These are phyloP conservation scores for Ranitomeya variabilis DNA, from an alignment of 2,113 vertebrate genomes.

Conservation along the genomic window DNA sequence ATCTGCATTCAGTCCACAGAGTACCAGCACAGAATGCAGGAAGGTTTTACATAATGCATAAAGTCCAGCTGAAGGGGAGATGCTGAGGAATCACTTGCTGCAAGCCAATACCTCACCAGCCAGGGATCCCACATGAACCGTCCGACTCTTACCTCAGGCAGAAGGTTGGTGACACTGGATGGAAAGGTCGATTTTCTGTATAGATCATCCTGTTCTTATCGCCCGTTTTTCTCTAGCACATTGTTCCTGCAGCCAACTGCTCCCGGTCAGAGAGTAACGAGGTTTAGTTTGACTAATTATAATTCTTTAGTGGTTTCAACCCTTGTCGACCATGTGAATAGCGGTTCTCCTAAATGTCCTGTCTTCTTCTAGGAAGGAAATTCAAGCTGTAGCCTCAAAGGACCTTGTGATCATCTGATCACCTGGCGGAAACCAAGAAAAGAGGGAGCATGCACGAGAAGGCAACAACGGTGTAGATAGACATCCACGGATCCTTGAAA, in stretches of 20 bases:
- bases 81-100: neutral
- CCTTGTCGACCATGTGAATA: neutral
- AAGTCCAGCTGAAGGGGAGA: neutral
- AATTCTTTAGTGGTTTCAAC: neutral
- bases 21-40: constrained; percentile 12
- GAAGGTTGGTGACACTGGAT: neutral
- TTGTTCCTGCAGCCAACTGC: constrained; percentile 16
- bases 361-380: neutral
- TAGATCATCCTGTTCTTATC: constrained; percentile 23
- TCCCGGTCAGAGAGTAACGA: neutral
- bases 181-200: neutral
- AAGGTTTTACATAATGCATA: constrained; percentile 38
- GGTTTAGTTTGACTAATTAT: neutral
- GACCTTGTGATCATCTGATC: constrained; percentile 6
- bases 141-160: constrained; percentile 37
- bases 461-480: neutral
- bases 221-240: neutral
- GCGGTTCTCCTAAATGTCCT: neutral
- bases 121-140: no score
- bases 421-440: constrained; percentile 16
- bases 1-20: constrained; percentile 46
- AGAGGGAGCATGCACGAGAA: neutral
- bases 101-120: neutral
- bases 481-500: neutral
- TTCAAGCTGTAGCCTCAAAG: neutral